These are phyloP conservation scores for Drosophila falleni DNA, from an alignment of 2,888 invertebrate species.

Conservation along the genomic window DNA sequence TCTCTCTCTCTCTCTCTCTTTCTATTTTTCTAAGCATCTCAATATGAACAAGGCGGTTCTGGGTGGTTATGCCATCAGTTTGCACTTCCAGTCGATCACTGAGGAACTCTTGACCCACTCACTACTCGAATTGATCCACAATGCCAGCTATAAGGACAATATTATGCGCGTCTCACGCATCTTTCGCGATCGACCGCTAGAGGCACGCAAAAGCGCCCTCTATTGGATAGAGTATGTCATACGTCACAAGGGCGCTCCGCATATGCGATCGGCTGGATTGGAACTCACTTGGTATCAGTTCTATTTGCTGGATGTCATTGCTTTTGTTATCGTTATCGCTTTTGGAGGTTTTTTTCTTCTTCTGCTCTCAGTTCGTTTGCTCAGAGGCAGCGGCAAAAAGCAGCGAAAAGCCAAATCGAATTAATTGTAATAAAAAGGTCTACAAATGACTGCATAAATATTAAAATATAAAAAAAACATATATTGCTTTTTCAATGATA, in stretches of 20 bases:
- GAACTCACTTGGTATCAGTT: conserved; percentile 84
- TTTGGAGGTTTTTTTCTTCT: conserved; percentile 5
- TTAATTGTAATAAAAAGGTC: conserved; percentile 3
- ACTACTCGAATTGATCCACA: conserved; percentile 83
- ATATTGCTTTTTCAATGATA: not conserved
- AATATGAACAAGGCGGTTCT: conserved; percentile 83
- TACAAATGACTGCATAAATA: not conserved
- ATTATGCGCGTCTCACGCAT: conserved; percentile 80
- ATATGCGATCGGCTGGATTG: conserved; percentile 83
- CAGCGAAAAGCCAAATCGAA: conserved; percentile 51
- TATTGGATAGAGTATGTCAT: conserved; percentile 86
- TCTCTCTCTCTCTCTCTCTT: too few species aligned
- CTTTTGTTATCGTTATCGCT: conserved; percentile 38
- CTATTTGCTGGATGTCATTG: conserved; percentile 84
- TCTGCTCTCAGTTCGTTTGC: conserved; percentile 21
- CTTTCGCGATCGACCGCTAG: conserved; percentile 84
- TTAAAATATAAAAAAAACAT: not conserved
- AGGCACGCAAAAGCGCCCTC: conserved; percentile 83
- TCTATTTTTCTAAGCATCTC: conserved; percentile 69
- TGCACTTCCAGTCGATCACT: conserved; percentile 83
- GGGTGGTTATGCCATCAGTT: conserved; percentile 83
- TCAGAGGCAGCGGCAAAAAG: conserved; percentile 31
- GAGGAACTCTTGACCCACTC: conserved; percentile 71
- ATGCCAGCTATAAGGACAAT: conserved; percentile 83
- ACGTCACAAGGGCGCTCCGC: conserved; percentile 84